Evolutionary conservation across 2,797 vertebrate genomes (phyloP).

Genomic region (Hippopotamyrus pictus): DNA sequence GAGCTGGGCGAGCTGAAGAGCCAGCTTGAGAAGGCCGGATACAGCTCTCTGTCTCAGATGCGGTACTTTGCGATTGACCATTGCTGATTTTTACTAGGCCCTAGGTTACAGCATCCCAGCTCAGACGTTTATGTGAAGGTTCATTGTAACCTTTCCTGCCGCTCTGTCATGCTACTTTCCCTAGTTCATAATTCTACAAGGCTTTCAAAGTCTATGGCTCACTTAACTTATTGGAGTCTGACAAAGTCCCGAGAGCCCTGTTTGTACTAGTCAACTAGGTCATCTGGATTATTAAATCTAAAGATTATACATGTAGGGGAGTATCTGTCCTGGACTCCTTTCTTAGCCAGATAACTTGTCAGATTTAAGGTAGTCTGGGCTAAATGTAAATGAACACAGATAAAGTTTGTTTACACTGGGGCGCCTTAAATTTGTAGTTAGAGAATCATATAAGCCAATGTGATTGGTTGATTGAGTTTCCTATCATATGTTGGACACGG

Average conservation of each 20-base stretch:
- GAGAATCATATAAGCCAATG: background rate
- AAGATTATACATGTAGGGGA: background rate
- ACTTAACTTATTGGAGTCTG: background rate
- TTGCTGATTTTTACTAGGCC: background rate
- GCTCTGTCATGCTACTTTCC: background rate
- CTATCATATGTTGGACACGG: background rate
- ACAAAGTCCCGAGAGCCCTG: background rate
- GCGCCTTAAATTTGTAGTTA: background rate
- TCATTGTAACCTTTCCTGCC: background rate
- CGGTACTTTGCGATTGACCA: conserved; percentile 54
- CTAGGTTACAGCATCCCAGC: background rate
- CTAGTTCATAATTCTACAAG: background rate
- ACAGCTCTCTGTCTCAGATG: conserved; percentile 78
- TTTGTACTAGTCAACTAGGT: background rate
- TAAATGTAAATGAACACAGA: background rate
- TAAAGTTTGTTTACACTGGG: background rate
- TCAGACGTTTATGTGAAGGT: background rate
- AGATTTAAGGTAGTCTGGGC: background rate
- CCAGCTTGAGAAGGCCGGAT: conserved; percentile 77
- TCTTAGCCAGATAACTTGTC: background rate
- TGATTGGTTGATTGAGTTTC: background rate
- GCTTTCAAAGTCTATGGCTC: background rate
- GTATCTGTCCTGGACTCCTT: background rate
- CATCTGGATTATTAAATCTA: background rate
- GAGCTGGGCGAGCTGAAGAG: conserved; percentile 75